Base-by-base conservation (phyloP, 2,888 invertebrate genomes). In the Meloe dianella region DNA sequence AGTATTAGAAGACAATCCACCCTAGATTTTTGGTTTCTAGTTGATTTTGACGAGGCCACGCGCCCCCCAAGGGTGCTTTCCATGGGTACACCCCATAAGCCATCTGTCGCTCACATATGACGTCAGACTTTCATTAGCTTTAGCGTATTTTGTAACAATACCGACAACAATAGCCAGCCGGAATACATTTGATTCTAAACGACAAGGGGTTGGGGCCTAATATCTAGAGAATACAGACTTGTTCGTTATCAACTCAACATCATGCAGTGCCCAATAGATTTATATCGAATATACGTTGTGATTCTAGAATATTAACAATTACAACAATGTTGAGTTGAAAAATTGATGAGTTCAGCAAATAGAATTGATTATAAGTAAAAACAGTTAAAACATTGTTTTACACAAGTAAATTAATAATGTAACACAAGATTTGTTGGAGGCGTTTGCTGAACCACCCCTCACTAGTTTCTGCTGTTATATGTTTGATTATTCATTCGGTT, bases 101-200 rank as follows among this genome's bases (percentile, higher is more conserved):
- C 73, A 73, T 73, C 73, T 73, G 73, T 71, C 73, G 68, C 38
- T 57, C 41, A 60, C 56, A 54, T 62, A 61, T 68, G 73, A 73
- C 71, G 73, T 71, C 70, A 70, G 63, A 70, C 68, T 67, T 69
- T 73, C 71, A 72, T 72, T 73, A 71, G 71, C 71, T 66, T 30
- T 63, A 62, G 51, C 68, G 71, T 51, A 65, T 65, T 68, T 72
- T 69, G 71, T 72, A 67, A 69, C 66, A 68, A 71, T 71, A 63
- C 65, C 66, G 57, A 63, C 32, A 61, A 66, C 65, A 69, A 63
- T 64, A 64, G 65, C 32, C 63, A 32, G 20, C 68, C 65, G 68
- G 62, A 68, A 65, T 61, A 61, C 60, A 63, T 68, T 68, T 65
- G 65, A 61, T 63, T 32, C 32, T 63, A 6, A 24, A 47, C 47